Base-by-base conservation (phyloP, 2,797 vertebrate species). In the Hippocampus kuda region DNA sequence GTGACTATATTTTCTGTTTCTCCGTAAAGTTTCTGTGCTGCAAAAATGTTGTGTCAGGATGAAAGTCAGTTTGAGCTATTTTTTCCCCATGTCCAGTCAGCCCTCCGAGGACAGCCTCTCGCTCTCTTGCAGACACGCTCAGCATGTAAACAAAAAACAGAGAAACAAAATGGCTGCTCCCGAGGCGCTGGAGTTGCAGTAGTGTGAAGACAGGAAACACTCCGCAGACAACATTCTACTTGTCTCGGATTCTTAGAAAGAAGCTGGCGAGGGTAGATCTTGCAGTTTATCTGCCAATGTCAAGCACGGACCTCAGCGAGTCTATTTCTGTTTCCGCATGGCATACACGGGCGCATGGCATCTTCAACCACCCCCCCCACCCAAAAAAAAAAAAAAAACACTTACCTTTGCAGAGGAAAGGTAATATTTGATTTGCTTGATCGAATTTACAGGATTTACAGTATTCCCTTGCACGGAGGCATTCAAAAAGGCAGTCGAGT, bases 161-260 rank as follows among this genome's bases (percentile, higher is more conserved):
- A 68, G 44, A 73, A 73, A 83, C 81, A 87, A 86, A 84, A 86
- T 87, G 85, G 80, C 78, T 4, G 61, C 78, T 67, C 1, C 53
- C 0, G 26, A 51, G 71, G 71, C 49, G 46, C 41, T 1, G 0
- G 5, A 71, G 64, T 73, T 8, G 38, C 49, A 44, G 30, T 15
- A 22, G 38, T 16, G 41, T 64, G 65, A 5, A 6, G n/a, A 60
- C 5, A 53, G 20, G 5, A n/a, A n/a, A 20, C 44, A 51, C 41
- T 46, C 11, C 1, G 18, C 38, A n/a, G 41, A 42, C 38, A 63
- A 12, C 18, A 22, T 4, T 63, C 61, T 42, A 41, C 34, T 64
- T 24, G 34, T 15, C 2, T 30, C 18, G 26, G 26, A 56, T 16
- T 27, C 26, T 59, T 59, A 15, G 54, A 57, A 57, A 57, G 24